Conservation (phyloP, 53 echinoderm and acorn worm species). For the Zoroaster sp. region DNA sequence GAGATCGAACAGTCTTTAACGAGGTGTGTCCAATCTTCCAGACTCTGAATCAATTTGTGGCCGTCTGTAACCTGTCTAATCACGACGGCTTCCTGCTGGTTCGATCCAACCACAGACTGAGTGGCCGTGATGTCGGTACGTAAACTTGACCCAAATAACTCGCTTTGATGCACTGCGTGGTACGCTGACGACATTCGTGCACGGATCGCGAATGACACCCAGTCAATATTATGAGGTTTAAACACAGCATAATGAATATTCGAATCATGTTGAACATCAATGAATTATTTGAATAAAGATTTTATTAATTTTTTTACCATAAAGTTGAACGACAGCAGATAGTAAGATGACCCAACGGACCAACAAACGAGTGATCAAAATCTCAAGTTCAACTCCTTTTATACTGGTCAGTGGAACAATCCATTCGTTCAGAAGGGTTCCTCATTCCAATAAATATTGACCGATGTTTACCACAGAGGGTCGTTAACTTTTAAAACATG, state of each 20-base stretch:
- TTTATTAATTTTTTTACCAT: no score
- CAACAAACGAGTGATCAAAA: not conserved
- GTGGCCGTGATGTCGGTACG: not conserved
- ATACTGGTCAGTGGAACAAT: not conserved
- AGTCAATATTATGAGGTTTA: no score
- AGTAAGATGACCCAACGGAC: not conserved
- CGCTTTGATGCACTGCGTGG: not conserved
- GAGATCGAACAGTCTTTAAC: not conserved
- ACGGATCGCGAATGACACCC: not conserved
- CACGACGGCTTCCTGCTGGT: not conserved
- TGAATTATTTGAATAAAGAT: no score
- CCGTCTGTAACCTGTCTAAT: no score
- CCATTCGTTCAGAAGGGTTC: not conserved
- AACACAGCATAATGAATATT: no score
- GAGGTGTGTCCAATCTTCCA: not conserved
- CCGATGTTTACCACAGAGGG: no score
- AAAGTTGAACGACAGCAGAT: not conserved
- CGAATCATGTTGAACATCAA: no score
- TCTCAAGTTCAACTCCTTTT: not conserved
- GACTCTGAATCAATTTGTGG: not conserved
- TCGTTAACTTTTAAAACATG: no score
- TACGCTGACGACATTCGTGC: not conserved
- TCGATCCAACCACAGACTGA: not conserved
- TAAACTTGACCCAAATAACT: not conserved
- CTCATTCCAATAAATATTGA: no score